These are phyloP conservation scores for Rhopalosiphum padi DNA, from an alignment of 1,140 invertebrate species.

Conservation along the genomic window DNA sequence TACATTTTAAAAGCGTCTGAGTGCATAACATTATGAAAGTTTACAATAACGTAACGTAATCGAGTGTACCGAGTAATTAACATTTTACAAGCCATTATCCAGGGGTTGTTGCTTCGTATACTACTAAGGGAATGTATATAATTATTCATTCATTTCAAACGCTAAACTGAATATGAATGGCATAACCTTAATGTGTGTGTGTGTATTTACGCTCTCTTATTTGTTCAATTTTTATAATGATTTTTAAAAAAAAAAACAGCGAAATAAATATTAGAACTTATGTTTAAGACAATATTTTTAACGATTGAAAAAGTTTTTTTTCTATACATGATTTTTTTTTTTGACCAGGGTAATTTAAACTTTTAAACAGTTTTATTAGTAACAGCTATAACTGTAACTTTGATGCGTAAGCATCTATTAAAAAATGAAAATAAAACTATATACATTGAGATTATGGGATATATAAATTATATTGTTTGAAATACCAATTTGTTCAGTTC, in stretches of 20 bases:
- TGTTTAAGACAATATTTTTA: background rate
- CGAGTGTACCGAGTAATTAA: slow-evolving; percentile 26
- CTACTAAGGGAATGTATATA: background rate
- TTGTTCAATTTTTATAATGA: background rate
- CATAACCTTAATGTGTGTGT: no score
- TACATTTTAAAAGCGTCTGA: background rate
- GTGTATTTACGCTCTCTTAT: background rate
- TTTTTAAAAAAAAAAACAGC: background rate
- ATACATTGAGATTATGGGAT: background rate
- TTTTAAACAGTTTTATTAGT: slow-evolving; percentile 18
- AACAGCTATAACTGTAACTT: background rate
- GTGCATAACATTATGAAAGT: background rate
- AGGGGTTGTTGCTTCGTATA: background rate
- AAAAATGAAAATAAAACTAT: background rate
- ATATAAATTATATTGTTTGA: background rate
- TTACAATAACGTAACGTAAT: slow-evolving; percentile 7
- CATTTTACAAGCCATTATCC: slow-evolving; percentile 45
- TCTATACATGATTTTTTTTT: background rate
- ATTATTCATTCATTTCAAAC: slow-evolving; percentile 6
- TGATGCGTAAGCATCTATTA: background rate
- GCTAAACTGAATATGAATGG: background rate
- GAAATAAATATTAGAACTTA: background rate
- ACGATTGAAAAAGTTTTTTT: slow-evolving; percentile 19
- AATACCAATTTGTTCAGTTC: background rate
- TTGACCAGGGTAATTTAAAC: slow-evolving; percentile 1